These are phyloP conservation scores for Zapornia atra DNA, from an alignment of 2,113 vertebrate genomes.

Conservation along the genomic window DNA sequence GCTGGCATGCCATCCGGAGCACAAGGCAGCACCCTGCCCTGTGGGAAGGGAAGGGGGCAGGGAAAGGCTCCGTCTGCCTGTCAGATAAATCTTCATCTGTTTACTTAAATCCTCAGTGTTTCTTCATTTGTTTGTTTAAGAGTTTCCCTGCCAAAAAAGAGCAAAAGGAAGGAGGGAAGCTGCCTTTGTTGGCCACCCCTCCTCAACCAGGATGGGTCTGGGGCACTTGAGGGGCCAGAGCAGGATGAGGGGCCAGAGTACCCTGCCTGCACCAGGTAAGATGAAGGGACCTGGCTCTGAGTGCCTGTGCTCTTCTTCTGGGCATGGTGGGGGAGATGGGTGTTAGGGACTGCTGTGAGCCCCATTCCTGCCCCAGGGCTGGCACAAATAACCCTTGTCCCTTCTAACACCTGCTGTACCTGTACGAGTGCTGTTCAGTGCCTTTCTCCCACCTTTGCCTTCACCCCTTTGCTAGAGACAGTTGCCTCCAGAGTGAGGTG, in stretches of 20 bases:
- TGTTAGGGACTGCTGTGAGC: neutral
- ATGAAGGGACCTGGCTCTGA: neutral
- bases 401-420: neutral
- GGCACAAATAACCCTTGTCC: neutral
- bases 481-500: neutral
- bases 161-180: conserved; percentile 39
- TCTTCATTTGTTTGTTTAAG: conserved; percentile 73
- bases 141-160: conserved; percentile 68
- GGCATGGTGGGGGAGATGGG: neutral
- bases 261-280: rapidly evolving
- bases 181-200: neutral
- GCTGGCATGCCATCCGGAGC: neutral
- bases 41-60: conserved; percentile 19
- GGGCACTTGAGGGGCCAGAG: neutral
- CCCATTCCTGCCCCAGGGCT: neutral
- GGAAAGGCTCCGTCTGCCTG: conserved; percentile 24
- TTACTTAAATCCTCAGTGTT: conserved; percentile 69
- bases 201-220: neutral
- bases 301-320: neutral
- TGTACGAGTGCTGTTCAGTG: neutral
- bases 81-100: conserved; percentile 50
- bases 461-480: neutral
- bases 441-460: neutral
- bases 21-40: neutral
- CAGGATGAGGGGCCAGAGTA: neutral